phyloP scores from a whole-genome alignment of 2,113 vertebrate genomes.

The Zapus hudsonius region DNA sequence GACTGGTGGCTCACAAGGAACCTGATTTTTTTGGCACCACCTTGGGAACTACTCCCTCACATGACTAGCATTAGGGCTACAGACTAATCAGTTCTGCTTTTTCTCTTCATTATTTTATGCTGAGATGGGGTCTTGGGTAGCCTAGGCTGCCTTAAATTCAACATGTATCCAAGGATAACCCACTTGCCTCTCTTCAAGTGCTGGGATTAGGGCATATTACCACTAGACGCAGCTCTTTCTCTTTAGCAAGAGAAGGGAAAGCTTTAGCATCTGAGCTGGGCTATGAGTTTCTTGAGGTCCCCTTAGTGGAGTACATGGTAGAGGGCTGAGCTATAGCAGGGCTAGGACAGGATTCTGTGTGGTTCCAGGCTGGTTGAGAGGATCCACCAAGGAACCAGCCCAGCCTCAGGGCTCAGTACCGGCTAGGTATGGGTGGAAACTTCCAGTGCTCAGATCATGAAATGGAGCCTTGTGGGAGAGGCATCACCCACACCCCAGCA shows the following conservation, averaged over 20 bases:
- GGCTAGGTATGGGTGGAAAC: not conserved
- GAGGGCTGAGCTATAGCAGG: not conserved
- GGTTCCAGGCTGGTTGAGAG: not conserved
- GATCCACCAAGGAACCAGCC: not conserved
- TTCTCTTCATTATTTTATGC: not conserved
- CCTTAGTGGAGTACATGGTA: not conserved
- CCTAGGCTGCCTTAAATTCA: not conserved
- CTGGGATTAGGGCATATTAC: not conserved
- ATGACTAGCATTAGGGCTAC: not conserved
- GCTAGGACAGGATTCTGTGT: not conserved
- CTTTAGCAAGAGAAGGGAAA: not conserved
- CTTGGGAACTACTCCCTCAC: not conserved
- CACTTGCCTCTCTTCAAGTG: not conserved
- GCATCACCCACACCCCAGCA: not conserved
- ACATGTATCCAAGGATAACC: not conserved
- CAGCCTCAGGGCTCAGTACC: not conserved
- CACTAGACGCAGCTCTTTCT: not conserved
- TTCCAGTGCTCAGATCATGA: not conserved
- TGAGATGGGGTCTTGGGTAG: not conserved
- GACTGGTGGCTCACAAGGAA: not conserved
- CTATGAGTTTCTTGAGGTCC: not conserved
- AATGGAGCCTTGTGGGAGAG: not conserved
- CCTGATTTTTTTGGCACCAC: no score
- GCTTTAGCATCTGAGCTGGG: not conserved
- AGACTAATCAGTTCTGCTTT: not conserved